Evolutionary conservation across 2,797 vertebrate genomes (phyloP).

Genomic region (Coregonus sp.): DNA sequence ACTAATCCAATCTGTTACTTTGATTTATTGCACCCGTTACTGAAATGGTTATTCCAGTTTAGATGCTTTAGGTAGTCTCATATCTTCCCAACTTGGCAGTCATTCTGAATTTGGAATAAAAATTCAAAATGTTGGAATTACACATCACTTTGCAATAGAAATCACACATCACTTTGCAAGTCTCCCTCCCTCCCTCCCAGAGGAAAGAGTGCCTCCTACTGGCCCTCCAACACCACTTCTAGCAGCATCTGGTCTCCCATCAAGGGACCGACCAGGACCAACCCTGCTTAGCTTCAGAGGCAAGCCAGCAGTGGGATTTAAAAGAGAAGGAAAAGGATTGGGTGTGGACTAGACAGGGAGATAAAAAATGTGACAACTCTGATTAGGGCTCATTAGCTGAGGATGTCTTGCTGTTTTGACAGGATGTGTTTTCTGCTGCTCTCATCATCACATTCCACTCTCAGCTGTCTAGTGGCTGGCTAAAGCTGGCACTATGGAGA

Average conservation of each 20-base stretch:
- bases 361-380: background rate
- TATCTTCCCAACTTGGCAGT: no score
- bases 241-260: no score
- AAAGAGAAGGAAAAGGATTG: background rate
- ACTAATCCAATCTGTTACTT: no score
- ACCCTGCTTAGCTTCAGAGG: background rate
- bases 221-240: no score
- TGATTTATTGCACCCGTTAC: no score
- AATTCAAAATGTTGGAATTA: background rate
- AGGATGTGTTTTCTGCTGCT: constrained; percentile 21
- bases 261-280: no score
- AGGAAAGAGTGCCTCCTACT: no score
- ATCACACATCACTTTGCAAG: background rate
- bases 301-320: background rate
- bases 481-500: constrained; percentile 42
- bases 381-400: constrained; percentile 35
- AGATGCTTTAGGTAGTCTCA: no score
- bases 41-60: no score
- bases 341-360: background rate
- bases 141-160: background rate
- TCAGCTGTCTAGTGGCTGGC: constrained; percentile 39
- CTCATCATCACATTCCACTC: constrained; percentile 17
- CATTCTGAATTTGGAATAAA: no score
- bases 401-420: constrained; percentile 44
- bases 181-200: constrained; percentile 3